phyloP scores from a whole-genome alignment of 37 sponge, comb jelly and placozoan genomes.

The Aplysina aerophoba region DNA sequence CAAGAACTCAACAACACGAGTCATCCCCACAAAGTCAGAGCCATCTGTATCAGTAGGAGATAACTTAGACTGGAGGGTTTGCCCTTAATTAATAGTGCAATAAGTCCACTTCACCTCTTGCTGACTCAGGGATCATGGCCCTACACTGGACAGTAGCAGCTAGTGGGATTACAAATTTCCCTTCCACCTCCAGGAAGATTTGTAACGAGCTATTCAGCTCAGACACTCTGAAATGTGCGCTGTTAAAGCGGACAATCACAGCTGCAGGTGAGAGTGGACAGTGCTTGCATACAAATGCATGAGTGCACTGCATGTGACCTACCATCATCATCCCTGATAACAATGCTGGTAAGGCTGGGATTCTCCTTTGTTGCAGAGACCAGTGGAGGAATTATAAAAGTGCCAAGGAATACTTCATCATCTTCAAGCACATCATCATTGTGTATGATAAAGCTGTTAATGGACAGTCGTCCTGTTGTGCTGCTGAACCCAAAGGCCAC shows the following conservation, averaged over 20 bases:
- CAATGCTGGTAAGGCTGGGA: neutral
- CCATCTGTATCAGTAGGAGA: neutral
- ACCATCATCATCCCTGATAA: constrained; percentile 25
- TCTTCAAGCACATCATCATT: constrained; percentile 22
- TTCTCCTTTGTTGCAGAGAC: neutral
- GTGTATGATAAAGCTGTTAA: neutral
- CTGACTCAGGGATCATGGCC: neutral
- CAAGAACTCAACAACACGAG: neutral
- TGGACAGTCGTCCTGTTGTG: neutral
- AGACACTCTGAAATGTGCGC: neutral
- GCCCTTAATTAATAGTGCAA: neutral
- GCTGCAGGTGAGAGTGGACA: neutral
- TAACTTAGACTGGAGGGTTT: neutral
- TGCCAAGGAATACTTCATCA: constrained; percentile 17
- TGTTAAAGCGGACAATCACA: constrained; percentile 1
- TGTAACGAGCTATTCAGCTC: neutral
- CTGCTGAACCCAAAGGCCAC: constrained; percentile 14
- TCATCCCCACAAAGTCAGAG: neutral
- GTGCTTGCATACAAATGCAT: too few species aligned
- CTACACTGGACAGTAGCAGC: neutral
- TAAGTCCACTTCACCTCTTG: too few species aligned
- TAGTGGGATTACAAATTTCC: neutral
- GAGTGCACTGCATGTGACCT: neutral
- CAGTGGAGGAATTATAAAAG: neutral
- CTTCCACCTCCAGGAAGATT: neutral